Evolutionary conservation across 1,140 invertebrate genomes (phyloP), one percentile per base, ranked within the genome.

Genomic region (Drosophila carrolli): DNA sequence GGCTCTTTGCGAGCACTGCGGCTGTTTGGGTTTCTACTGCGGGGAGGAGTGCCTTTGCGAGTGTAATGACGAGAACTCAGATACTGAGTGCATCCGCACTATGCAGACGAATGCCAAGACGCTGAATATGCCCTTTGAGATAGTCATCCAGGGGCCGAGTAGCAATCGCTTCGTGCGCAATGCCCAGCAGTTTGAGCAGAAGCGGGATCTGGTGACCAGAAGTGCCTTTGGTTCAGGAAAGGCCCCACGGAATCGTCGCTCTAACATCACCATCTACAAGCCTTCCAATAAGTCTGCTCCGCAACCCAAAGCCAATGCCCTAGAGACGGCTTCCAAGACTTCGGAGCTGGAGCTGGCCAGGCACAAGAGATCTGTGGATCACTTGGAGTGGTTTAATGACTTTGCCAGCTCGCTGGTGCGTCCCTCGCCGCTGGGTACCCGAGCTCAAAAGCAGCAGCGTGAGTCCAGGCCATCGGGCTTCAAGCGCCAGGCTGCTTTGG

Each of bases 11-110:
- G 81, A 83, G 53, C 80, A 91, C 6, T 92, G 92, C 50, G 84
- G 90, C 3, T 92, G 92, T 57, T 35, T 91, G 46, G 91, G 90
- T 6, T 92, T 92, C 71, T 92, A 92, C 50, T 92, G 92, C 13
- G 91, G 91, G 0, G 92, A 92, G 57, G 91, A 92, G 62, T 92
- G 92, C 43, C 83, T 92, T 6, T 92, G 92, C 54, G 92, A 92
- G 51, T 92, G 91, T 54, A 91, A 92, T 58, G 70, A 91, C 11
- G 88, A 88, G 1, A 81, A 81, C 53, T 91, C 83, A 1, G 81
- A 92, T 43, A 90, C 82, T 0, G 79, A 92, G 44, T 92, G 91
- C 44, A 84, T 92, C 5, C 76, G 71, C 10, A 76, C 81, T 7
- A 92, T 92, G 86, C 88, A 92, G 48, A 48, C 37, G 13, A 86